Percentiles rank a stretch among this genome's conserved stretches.
Conservation (phyloP, 2,113 vertebrate species). For the Elanoides forficatus region DNA sequence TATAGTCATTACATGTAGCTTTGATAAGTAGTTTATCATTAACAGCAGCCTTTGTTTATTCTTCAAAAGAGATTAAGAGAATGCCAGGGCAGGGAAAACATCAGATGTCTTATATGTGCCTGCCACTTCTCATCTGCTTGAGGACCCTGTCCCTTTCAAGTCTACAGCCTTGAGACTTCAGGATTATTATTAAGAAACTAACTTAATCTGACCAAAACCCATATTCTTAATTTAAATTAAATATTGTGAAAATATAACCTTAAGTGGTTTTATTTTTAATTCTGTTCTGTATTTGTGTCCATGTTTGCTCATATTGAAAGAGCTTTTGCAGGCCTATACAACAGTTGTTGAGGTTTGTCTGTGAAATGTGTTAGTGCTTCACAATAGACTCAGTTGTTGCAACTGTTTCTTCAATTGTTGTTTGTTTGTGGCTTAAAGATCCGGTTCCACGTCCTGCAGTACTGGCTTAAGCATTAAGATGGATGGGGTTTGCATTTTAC, state of each 20-base stretch:
- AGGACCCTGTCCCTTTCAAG: background rate
- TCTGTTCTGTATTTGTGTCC: background rate
- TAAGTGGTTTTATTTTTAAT: background rate
- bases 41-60: constrained; percentile 23
- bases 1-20: background rate
- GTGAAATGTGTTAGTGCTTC: background rate
- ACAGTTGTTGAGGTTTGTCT: background rate
- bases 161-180: background rate
- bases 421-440: background rate
- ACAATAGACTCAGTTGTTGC: background rate
- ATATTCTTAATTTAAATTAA: background rate
- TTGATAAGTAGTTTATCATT: background rate
- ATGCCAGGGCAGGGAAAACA: background rate
- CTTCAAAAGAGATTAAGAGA: background rate
- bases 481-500: background rate
- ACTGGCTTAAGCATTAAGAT: background rate
- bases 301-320: background rate
- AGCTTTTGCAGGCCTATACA: background rate
- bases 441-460: background rate
- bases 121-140: background rate
- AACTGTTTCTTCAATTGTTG: background rate
- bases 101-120: background rate
- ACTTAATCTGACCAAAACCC: background rate
- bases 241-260: background rate
- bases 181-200: background rate